Evolutionary conservation across 2,113 vertebrate species (phyloP), one percentile per base, ranked within the genome.

Genomic region (Pipra filicauda): DNA sequence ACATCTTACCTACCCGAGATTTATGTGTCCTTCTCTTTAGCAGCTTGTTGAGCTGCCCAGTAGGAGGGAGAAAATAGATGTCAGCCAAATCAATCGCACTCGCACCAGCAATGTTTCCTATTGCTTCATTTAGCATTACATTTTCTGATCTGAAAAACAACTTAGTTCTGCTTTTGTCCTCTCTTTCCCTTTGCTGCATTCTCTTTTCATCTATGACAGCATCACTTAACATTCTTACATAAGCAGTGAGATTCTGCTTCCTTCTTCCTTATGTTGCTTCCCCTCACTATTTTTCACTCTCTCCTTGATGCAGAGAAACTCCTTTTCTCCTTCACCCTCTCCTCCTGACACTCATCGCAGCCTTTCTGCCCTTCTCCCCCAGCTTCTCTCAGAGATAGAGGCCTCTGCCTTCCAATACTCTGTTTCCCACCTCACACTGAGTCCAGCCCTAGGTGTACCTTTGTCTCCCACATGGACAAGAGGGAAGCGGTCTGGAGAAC

Each of bases 371-470:
- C 35, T 62, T 81, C 55, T 58, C 41, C 13, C 23, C 35, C 15
- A 6, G 6, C 12, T 52, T 1, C 0, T 57, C 57, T 82, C 71
- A 82, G 14, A 52, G 66, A 55, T 27, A 57, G n/a, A 83, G 15
- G 17, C 22, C 22, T 81, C 17, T 12, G 15, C 31, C 37, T 77
- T 37, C 43, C 81, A 61, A 27, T 39, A 5, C 31, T 67, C 23
- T 3, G 1, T 26, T 79, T n/a, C 62, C 43, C 33, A n/a, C 24
- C 15, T 78, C 64, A 69, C 28, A 24, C 11, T 0, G 0, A 85
- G 31, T 65, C 16, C 31, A 85, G 43, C 37, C 67, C 39, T 33
- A 14, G 6, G 1, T 19, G 13, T 46, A 22, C 13, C 27, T 82
- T 58, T 55, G 39, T 69, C 44, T 64, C 30, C 21, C 21, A 18